Evolutionary conservation across 2,797 vertebrate genomes (phyloP), one percentile per base, ranked within the genome.

Genomic region (Vespertilio murinus): DNA sequence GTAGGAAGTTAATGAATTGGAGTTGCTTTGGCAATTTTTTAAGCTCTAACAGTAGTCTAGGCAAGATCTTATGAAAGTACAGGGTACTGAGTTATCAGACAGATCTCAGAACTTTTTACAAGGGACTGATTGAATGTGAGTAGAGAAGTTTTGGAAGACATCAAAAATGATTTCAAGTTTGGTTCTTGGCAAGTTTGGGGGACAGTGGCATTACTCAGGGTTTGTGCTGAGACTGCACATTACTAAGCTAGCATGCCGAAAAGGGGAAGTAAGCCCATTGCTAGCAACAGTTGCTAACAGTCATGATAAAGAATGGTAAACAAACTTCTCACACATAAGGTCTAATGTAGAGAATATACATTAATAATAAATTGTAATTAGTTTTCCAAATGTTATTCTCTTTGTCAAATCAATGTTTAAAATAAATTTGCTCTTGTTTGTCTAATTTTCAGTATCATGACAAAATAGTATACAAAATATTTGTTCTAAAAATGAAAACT

Each of bases 401-500:
- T 70, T 86, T 74, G 42, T 78, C 70, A 90, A 52, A n/a, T 78
- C 30, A 22, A 2, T 90, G 12, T 23, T 95, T 65, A 80, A 71
- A 92, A 33, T 89, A 73, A 80, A 35, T 74, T 88, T 23, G 7
- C 14, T 77, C 14, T 59, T 75, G 23, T 69, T 91, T 90, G 40
- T 94, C 13, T 93, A 42, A 77, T 81, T 94, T 84, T 92, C 8
- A 94, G 4, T 52, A 83, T 52, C 30, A 71, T 5, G 47, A 65
- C 13, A 67, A 81, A 84, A 81, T 17, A 8, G 74, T 85, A 49
- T 75, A 38, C 2, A 61, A 69, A 38, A 77, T 49, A 69, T 20
- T 89, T 69, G n/a, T 23, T 82, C 89, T 94, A 54, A 85, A 65
- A 91, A 64, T 75, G 45, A 91, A 87, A 79, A 71, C 5, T 65